Evolutionary conservation across 2,888 invertebrate genomes (phyloP), one percentile per base, ranked within the genome.

Genomic region (Scaptomyza polygonia): DNA sequence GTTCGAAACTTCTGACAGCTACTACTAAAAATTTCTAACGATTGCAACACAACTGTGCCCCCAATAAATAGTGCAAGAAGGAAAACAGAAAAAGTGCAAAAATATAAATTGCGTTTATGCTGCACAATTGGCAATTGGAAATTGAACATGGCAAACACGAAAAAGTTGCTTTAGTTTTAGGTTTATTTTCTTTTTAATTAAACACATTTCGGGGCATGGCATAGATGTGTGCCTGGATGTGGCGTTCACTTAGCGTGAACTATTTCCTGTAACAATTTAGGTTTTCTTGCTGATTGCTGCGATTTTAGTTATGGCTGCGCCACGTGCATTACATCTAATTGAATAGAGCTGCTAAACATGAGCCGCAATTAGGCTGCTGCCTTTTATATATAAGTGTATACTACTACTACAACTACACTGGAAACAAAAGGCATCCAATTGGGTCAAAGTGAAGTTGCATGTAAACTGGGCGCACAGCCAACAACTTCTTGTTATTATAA

Each of bases 151-250:
- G 43, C 30, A 59, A 72, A 68, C 53, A 53, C n/a, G n/a, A n/a
- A 43, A 43, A 61, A 72, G 58, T 53, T 67, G 73, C 70, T 72
- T 81, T 83, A 71, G 72, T 76, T 79, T 82, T 77, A n/a, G n/a
- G n/a, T n/a, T n/a, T n/a, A n/a, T 82, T 81, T 82, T 84, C 83
- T 77, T 82, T 81, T 80, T 81, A 82, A 82, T 82, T 82, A 82
- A 82, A 82, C 39, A 16, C 76, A 69, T 66, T 67, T 36, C 4
- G 68, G 65, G 45, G 29, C 25, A 29, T 0, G 45, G 14, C 7
- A 8, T 0, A 30, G 12, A 5, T 47, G 12, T 72, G 42, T 54
- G 55, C n/a, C 34, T 21, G 21, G 11, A 14, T 72, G 47, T 54
- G 55, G 34, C 39, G n/a, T n/a, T n/a, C n/a, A 16, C 39, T 39